Evolutionary conservation across 2,888 invertebrate genomes (phyloP), one percentile per base, ranked within the genome.

Genomic region (Diloba caeruleocephala): DNA sequence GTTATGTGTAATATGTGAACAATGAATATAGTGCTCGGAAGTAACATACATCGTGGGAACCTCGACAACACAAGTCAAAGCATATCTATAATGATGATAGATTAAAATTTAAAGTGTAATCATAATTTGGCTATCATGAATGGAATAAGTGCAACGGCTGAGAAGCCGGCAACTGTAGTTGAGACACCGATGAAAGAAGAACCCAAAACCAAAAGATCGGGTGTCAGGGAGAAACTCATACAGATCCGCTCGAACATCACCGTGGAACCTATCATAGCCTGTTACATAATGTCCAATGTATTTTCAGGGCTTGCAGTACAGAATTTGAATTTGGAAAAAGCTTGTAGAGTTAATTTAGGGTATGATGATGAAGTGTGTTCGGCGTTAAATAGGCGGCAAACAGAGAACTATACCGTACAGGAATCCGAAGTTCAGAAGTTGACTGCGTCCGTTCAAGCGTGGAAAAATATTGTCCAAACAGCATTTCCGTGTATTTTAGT

Each of bases 261-360:
- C 0, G 95, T 96, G 23, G 96, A 96, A 79, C 96, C 96, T 6
- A 95, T 96, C 55, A 92, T 96, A 64, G 95, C 95, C 3, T 95
- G 95, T 73, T 96, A 96, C 76, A 95, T 96, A 42, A 94, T 96
- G 94, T 96, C 96, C 28, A 95, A 95, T 79, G 95, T 95, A 34
- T 90, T 95, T 48, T 96, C 97, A 0, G 95, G 96, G 64, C 88
- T 97, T 60, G 97, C 97, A 46, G 96, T 97, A 28, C 97, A 97
- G 85, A 97, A 97, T 89, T 89, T 97, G 51, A 97, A 97, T 85
- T 93, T 97, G 73, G 97, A 97, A 82, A 97, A 97, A 86, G 97
- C 97, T 1, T 97, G 97, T 82, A 92, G 97, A 48, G 97, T 97
- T 15, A 97, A 97, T 82, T 93, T 97, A 79, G 95, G 94, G 0